Evolutionary conservation across 2,797 vertebrate species (phyloP).

Genomic region (Carduelis carduelis): DNA sequence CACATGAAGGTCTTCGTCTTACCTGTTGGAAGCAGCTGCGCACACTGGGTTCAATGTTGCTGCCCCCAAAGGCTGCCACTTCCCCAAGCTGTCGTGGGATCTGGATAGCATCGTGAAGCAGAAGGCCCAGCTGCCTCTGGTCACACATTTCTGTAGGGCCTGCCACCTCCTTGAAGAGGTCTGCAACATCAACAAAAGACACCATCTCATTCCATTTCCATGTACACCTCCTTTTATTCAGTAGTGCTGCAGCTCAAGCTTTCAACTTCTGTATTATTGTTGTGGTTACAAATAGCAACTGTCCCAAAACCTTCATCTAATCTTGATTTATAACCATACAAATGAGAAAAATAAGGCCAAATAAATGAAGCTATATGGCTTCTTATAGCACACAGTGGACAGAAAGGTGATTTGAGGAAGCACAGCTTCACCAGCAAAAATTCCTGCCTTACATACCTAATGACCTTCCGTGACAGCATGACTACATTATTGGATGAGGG

Average conservation of each 20-base stretch:
- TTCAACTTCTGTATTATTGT: not conserved
- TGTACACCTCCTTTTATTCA: not conserved
- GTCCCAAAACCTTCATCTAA: not conserved
- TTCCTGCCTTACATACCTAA: not conserved
- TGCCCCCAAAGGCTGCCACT: constrained; percentile 95
- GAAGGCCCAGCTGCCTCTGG: constrained; percentile 90
- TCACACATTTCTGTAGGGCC: constrained; percentile 90
- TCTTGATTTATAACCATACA: not conserved
- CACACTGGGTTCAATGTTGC: constrained; percentile 96
- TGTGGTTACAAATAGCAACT: not conserved
- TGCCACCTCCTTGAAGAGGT: constrained; percentile 91
- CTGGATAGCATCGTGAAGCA: constrained; percentile 95
- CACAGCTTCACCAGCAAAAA: not conserved
- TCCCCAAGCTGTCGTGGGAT: constrained; percentile 94
- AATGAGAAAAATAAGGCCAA: not conserved
- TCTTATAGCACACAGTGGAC: not conserved
- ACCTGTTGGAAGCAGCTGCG: constrained; percentile 97
- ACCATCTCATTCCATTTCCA: not conserved
- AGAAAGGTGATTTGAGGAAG: not conserved
- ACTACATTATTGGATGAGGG: not conserved
- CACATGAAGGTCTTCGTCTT: not conserved
- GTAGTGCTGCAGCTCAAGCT: not conserved
- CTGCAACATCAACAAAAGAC: constrained; percentile 64
- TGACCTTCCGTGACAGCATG: not conserved
- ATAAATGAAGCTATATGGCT: not conserved